Base-by-base conservation (phyloP, 2,888 invertebrate species). In the Cephalotes varians region DNA sequence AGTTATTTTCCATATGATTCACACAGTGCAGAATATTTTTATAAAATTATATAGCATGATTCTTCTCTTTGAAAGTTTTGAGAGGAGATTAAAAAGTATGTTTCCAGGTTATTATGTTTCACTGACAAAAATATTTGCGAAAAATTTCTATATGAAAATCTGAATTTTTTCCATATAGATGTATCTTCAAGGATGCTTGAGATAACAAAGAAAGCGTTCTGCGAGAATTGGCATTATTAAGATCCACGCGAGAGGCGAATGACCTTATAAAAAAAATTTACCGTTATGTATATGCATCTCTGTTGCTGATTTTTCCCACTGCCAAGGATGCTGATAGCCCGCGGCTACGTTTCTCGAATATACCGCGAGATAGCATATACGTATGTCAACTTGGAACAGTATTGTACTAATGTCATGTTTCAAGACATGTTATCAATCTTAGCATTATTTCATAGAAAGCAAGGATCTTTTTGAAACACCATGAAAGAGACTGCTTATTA, bases 181-280 rank as follows among this genome's bases (percentile, higher is more conserved):
- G n/a, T 21, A 3, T 31, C 4, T 15, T 10, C 10, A 21, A 58
- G 2, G 2, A 28, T 21, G n/a, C 1, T 21, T 25, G 37, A 64
- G 25, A 49, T 62, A 25, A 54, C 10, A 62, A 18, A 40, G 15
- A 2, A n/a, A n/a, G n/a, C 9, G 9, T 28, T 51, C 9, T n/a
- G 25, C 12, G 12, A 1, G 7, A 44, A 44, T n/a, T 34, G 34
- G 5, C 5, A 34, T 9, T 37, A 37, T 4, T 9, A 37, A 37
- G 37, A 7, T 37, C 37, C 37, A 2, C 34, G 21, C 2, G 12
- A 77, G 4, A 79, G 12, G 44, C 56, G 2, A 65, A 56, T 31
- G 44, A 18, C n/a, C 77, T 56, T 58, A n/a, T n/a, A 54, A 51
- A 31, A 21, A 77, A 79, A 31, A 79, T 77, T 56, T 79, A 67